Evolutionary conservation across 53 echinoderm and acorn worm species (phyloP).

Genomic region (Apostichopus leukothele): DNA sequence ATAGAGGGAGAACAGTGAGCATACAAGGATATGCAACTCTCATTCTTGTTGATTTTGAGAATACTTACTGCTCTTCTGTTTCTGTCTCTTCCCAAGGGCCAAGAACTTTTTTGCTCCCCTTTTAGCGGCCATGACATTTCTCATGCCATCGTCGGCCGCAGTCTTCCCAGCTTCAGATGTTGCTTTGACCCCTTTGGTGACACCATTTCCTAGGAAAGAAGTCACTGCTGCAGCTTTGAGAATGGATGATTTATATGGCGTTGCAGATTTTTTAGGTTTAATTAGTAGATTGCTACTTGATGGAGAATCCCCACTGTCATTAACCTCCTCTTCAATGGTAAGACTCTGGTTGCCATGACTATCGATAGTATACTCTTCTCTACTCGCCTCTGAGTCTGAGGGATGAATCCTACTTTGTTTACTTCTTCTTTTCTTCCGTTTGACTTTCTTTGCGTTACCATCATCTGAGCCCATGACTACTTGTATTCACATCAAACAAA

Average conservation of each 20-base stretch:
- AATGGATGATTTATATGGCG: background rate
- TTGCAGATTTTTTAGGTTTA: background rate
- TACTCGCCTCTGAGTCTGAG: slow-evolving; percentile 17
- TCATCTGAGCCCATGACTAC: slow-evolving; percentile 26
- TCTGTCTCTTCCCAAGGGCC: slow-evolving; percentile 1
- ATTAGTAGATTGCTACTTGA: background rate
- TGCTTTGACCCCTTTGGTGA: background rate
- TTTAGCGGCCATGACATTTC: slow-evolving; percentile 17
- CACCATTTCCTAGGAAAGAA: slow-evolving; percentile 14
- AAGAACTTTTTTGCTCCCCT: slow-evolving; percentile 37
- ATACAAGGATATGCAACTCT: too few species aligned
- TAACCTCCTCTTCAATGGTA: slow-evolving; percentile 28
- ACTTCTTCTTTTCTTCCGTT: slow-evolving; percentile 3
- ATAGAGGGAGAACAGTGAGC: too few species aligned
- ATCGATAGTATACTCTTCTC: background rate
- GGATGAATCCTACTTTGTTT: background rate
- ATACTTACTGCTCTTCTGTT: background rate
- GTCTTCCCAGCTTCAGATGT: background rate
- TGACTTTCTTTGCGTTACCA: slow-evolving; percentile 1
- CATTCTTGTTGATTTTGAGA: background rate
- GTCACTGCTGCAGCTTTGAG: background rate
- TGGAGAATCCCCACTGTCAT: slow-evolving; percentile 19
- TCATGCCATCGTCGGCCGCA: slow-evolving; percentile 9
- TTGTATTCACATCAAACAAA: background rate
- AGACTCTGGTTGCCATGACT: slow-evolving; percentile 13